Percentiles rank a stretch among this genome's conserved stretches.
Conservation (phyloP, 2,113 vertebrate genomes). For the Greenwoodochromis staneri region DNA sequence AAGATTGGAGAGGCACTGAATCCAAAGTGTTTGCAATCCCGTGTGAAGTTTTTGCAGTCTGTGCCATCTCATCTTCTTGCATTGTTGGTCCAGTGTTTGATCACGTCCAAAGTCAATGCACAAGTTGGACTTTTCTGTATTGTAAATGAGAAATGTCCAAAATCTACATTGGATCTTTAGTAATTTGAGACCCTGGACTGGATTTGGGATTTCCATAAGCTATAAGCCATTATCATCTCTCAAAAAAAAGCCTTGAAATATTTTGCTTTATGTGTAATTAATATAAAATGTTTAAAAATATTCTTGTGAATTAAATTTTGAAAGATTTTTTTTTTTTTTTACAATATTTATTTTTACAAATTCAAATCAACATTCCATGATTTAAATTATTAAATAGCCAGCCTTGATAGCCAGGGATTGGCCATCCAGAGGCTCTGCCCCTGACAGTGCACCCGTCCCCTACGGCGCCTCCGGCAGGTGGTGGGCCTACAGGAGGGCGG, state of each 20-base stretch:
- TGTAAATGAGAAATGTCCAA: background rate
- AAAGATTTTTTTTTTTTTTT: background rate
- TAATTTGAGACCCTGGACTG: background rate
- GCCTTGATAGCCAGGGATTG: background rate
- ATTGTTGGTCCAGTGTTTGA: background rate
- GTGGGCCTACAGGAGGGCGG: background rate
- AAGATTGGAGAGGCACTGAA: background rate
- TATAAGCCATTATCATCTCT: background rate
- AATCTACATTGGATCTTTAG: background rate
- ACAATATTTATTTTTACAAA: background rate
- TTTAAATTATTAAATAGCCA: background rate
- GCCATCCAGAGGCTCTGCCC: background rate
- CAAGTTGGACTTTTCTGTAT: background rate
- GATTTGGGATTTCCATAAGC: background rate
- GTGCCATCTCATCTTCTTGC: background rate
- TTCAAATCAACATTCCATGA: background rate
- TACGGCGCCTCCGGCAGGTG: fast-evolving
- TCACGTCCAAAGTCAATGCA: background rate
- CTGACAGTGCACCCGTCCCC: background rate
- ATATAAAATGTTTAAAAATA: background rate
- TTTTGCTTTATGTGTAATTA: background rate
- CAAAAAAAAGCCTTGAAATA: background rate
- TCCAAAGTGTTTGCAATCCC: background rate
- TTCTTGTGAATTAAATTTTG: background rate
- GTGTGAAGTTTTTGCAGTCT: background rate